phyloP scores from a whole-genome alignment of 2,113 vertebrate genomes.

The Siniperca knerii region DNA sequence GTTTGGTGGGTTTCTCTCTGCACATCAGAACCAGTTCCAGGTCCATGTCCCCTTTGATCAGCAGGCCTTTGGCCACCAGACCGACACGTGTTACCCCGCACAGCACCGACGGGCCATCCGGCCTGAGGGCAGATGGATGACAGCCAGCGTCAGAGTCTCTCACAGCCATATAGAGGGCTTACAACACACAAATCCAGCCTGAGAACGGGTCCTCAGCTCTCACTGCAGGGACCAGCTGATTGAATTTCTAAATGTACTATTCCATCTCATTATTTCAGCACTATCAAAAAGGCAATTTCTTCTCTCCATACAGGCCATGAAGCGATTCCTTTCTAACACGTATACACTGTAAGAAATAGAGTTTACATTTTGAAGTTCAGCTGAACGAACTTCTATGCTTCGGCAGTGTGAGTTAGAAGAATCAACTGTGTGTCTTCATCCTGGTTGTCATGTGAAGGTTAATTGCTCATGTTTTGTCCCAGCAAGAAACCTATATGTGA shows the following conservation, averaged over 20 bases:
- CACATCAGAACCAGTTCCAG: constrained; percentile 94
- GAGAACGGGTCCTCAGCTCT: neutral
- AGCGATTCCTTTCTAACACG: neutral
- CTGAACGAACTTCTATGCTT: neutral
- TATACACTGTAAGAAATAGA: neutral
- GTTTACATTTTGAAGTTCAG: too few relatives aligned
- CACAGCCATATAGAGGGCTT: neutral
- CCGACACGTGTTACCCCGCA: constrained; percentile 94
- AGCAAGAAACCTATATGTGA: neutral
- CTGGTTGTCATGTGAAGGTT: neutral
- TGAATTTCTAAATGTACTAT: neutral
- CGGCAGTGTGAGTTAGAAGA: neutral
- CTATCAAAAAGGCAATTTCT: neutral
- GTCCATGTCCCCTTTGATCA: constrained; percentile 92
- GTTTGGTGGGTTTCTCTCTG: constrained; percentile 91
- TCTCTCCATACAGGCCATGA: neutral
- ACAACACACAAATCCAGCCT: constrained; percentile 3
- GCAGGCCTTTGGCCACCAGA: constrained; percentile 93
- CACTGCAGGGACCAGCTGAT: neutral
- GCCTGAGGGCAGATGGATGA: constrained; percentile 77
- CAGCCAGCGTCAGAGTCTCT: constrained; percentile 23
- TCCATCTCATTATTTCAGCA: neutral
- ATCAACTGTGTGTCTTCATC: too few relatives aligned
- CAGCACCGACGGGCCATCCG: constrained; percentile 70
- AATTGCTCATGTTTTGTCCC: neutral